A percentile compares a stretch with the other conserved stretches of the same genome.
Evolutionary conservation across 1,140 invertebrate genomes (phyloP).

Genomic region (Aethina tumida): DNA sequence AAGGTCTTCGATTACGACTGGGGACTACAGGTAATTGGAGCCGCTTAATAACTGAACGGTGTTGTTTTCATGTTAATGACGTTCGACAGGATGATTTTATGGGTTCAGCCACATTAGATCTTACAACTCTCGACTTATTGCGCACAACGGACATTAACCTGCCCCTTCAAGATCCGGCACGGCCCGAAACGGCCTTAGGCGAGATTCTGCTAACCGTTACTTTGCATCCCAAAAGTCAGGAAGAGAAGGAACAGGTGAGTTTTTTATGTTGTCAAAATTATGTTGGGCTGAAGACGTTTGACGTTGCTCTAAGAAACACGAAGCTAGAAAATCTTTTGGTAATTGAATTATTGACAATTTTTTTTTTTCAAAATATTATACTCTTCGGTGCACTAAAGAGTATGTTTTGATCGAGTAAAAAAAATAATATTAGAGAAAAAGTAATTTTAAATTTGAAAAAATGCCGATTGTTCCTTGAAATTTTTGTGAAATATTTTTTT

Average conservation of each 20-base stretch:
- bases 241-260: slow-evolving; percentile 88
- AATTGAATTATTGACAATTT: too few species aligned
- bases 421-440: too few species aligned
- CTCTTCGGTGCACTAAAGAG: too few species aligned
- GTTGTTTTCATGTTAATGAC: background rate
- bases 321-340: too few species aligned
- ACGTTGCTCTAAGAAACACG: too few species aligned
- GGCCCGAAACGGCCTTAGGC: slow-evolving; percentile 60
- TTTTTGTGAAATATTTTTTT: too few species aligned
- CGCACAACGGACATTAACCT: slow-evolving; percentile 70
- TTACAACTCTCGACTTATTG: slow-evolving; percentile 75
- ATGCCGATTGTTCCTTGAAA: too few species aligned
- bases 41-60: background rate
- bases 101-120: slow-evolving; percentile 79
- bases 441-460: too few species aligned
- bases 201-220: slow-evolving; percentile 72
- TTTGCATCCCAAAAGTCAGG: slow-evolving; percentile 78
- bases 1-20: slow-evolving; percentile 98
- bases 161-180: slow-evolving; percentile 60
- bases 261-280: too few species aligned
- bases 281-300: too few species aligned
- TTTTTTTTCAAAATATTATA: too few species aligned
- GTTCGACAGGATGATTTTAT: slow-evolving; percentile 85
- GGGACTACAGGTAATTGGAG: slow-evolving; percentile 54
- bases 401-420: too few species aligned